Evolutionary conservation across 2,797 vertebrate species (phyloP).

Genomic region (Leptoclinus maculatus): DNA sequence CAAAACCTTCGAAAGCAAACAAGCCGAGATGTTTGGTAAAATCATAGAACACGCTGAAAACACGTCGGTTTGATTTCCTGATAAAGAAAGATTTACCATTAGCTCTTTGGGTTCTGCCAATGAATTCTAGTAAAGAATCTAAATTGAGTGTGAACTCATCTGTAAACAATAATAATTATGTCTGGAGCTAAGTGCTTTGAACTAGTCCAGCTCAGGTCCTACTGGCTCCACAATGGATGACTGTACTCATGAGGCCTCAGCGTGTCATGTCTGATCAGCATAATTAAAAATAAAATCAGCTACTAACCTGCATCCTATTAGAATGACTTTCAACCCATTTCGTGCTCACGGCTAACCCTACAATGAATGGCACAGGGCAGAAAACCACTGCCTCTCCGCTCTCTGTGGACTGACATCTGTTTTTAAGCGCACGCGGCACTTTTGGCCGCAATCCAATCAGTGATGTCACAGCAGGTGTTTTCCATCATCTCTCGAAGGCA

Average conservation of each 20-base stretch:
- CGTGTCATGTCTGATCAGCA: constrained; percentile 26
- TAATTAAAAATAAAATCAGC: constrained; percentile 16
- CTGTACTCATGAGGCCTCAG: constrained; percentile 31
- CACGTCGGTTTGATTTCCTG: constrained; percentile 39
- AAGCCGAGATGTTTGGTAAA: constrained; percentile 67
- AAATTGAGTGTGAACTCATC: constrained; percentile 42
- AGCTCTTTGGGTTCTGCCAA: constrained; percentile 74
- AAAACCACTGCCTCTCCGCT: constrained; percentile 13
- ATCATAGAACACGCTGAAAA: constrained; percentile 38
- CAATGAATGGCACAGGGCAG: constrained; percentile 5
- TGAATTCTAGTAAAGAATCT: constrained; percentile 57
- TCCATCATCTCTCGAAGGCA: background rate
- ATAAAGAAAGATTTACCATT: constrained; percentile 53
- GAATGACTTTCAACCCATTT: constrained; percentile 25
- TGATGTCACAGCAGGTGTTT: constrained; percentile 53
- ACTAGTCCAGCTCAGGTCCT: constrained; percentile 12
- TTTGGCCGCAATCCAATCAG: constrained; percentile 42
- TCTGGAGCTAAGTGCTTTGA: constrained; percentile 19
- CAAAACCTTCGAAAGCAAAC: constrained; percentile 67
- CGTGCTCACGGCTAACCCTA: constrained; percentile 15
- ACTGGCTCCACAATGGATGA: constrained; percentile 43
- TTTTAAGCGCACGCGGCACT: constrained; percentile 9
- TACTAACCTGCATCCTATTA: constrained; percentile 24
- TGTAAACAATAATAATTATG: constrained; percentile 67
- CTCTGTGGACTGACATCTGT: constrained; percentile 7